Base-by-base conservation (phyloP, 2,113 vertebrate species). In the Mionectes macconnelli region DNA sequence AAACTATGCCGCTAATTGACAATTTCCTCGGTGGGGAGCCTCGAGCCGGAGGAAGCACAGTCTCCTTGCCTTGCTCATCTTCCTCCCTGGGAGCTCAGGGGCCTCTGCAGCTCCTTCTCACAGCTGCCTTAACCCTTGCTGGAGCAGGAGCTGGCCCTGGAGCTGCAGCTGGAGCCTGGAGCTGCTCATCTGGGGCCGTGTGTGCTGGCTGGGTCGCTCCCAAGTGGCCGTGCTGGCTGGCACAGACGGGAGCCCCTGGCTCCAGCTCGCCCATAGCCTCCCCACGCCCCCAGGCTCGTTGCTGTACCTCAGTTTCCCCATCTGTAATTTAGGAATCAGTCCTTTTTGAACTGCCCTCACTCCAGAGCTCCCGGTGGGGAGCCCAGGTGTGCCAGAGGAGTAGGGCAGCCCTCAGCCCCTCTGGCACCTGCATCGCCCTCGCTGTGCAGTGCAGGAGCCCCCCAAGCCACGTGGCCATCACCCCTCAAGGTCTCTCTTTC, bases 41-140 rank as follows among this genome's bases (percentile, higher is more conserved):
- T 90, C 9, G 1, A 4, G 7, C 55, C 2, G 14, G 90, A 95
- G 94, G 91, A 92, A 94, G 69, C 86, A 57, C 50, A 72, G 49
- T 6, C 75, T 90, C 63, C 52, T 93, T 14, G 0, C 9, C 83
- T 39, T 0, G 14, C 53, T 92, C 91, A 72, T 90, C 93, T 82
- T 96, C 91, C 85, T 96, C 83, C 83, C 94, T 50, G 2, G 30
- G 84, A 85, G 91, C 89, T 80, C 81, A 6, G 76, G 86, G 85
- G 77, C 63, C 74, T 55, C 93, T 89, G 80, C 14, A 10, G 74
- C 86, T 94, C 57, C 67, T n/a, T 66, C 81, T 84, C 55, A 4
- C 67, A 66, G 87, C 64, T 8, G 25, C 77, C 39, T 97, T 96
- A 96, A 96, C 91, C 89, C 94, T 93, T 94, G 45, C 70, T 63